Evolutionary conservation across 2,797 vertebrate species (phyloP), one percentile per base, ranked within the genome.

Genomic region (Aldrovandia affinis): DNA sequence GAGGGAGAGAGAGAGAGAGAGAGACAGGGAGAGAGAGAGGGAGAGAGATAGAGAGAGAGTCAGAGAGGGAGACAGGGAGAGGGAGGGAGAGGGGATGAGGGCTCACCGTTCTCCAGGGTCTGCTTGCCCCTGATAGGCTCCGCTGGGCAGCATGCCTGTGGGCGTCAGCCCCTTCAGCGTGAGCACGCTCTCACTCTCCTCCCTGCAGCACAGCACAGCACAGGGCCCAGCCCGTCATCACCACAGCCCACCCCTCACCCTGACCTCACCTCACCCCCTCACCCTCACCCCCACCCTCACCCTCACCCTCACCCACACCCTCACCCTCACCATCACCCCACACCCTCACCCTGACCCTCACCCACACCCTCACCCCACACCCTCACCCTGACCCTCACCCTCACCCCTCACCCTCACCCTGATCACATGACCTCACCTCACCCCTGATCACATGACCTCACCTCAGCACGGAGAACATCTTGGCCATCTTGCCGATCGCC

Each of bases 401-500:
- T n/a, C n/a, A n/a, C n/a, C n/a, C n/a, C n/a, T n/a, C n/a, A n/a
- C n/a, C n/a, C n/a, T n/a, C n/a, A n/a, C n/a, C n/a, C n/a, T n/a
- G n/a, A n/a, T n/a, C n/a, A n/a, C n/a, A n/a, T n/a, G n/a, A n/a
- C n/a, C n/a, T n/a, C n/a, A n/a, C n/a, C n/a, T n/a, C n/a, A n/a
- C n/a, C n/a, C n/a, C n/a, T n/a, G n/a, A n/a, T n/a, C n/a, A n/a
- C n/a, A n/a, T 52, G 14, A 18, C 36, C 86, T 79, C 81, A 88
- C 88, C 88, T 85, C 70, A 88, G 73, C 75, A 88, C 88, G 6
- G 88, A 88, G 80, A 88, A 88, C 84, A 96, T 96, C 89, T 95
- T 95, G 68, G 96, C 96, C 96, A 96, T 96, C 92, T 96, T 96
- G 86, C 96, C 96, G 0, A 96, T 96, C 84, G 96, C 96, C 82